Evolutionary conservation across 2,797 vertebrate species (phyloP).

Genomic region (Hemitrygon akajei): DNA sequence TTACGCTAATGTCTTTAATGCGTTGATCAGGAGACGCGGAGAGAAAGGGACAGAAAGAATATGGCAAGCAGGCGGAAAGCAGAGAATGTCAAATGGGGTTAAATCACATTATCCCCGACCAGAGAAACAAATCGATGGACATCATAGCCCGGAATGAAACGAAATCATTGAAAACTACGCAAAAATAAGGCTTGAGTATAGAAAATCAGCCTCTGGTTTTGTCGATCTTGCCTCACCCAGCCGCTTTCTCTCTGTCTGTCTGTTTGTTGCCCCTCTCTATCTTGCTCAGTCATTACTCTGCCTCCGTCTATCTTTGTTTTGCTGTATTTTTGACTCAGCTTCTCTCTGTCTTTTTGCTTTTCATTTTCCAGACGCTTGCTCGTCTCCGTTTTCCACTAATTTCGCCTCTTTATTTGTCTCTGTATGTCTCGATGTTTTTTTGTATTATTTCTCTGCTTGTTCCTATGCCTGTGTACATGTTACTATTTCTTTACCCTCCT

Average conservation of each 20-base stretch:
- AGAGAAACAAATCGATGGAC: slow-evolving; percentile 32
- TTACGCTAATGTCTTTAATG: too few relatives aligned
- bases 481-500: too few relatives aligned
- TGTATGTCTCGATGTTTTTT: not conserved
- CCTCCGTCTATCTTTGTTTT: not conserved
- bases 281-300: not conserved
- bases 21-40: not conserved
- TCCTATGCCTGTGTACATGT: not conserved
- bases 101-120: slow-evolving; percentile 22
- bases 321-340: not conserved
- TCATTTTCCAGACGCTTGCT: too few relatives aligned
- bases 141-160: not conserved
- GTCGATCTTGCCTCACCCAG: not conserved
- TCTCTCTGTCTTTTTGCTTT: not conserved
- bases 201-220: not conserved
- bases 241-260: too few relatives aligned
- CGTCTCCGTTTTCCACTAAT: not conserved
- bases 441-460: not conserved
- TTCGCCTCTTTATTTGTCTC: not conserved
- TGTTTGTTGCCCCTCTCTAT: not conserved
- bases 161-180: slow-evolving; percentile 5
- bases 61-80: not conserved
- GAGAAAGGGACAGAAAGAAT: not conserved
- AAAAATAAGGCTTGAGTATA: not conserved
- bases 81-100: slow-evolving; percentile 34